phyloP scores from a whole-genome alignment of 2,888 invertebrate species.

The Cosmorhoe ocellata region DNA sequence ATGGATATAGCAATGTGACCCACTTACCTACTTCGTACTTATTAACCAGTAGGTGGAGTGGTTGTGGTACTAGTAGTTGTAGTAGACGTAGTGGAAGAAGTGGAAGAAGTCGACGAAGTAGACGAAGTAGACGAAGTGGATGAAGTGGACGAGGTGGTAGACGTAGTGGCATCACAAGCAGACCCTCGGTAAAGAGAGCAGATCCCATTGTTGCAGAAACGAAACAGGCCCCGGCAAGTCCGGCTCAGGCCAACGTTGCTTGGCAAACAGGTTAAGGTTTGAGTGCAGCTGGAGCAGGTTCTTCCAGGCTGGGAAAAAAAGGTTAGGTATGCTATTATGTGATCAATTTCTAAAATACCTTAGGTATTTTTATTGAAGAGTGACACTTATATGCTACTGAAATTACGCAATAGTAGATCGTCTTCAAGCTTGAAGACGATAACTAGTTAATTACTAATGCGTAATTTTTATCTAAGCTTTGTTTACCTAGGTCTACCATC shows the following conservation, averaged over 20 bases:
- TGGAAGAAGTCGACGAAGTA: no score
- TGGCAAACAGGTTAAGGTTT: conserved; percentile 44
- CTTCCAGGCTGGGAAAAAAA: conserved; percentile 30
- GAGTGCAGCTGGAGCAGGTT: conserved; percentile 46
- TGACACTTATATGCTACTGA: no score
- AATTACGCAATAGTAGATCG: no score
- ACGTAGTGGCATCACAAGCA: conserved; percentile 39
- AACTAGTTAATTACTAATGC: no score
- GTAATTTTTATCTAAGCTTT: no score
- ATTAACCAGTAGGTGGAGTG: conserved; percentile 1
- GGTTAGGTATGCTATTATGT: neutral
- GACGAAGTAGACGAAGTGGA: no score
- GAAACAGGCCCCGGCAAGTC: conserved; percentile 45
- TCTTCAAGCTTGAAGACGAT: no score
- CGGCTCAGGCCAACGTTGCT: conserved; percentile 46
- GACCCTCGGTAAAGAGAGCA: conserved; percentile 54
- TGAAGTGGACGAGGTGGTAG: neutral
- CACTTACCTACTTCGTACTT: neutral
- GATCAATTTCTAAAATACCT: no score
- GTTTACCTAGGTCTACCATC: no score
- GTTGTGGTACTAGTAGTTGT: neutral
- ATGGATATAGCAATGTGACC: no score
- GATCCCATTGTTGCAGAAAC: conserved; percentile 54
- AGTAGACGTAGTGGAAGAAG: no score
- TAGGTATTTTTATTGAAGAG: no score